phyloP scores from a whole-genome alignment of 1,140 invertebrate species.

The Wasmannia auropunctata region DNA sequence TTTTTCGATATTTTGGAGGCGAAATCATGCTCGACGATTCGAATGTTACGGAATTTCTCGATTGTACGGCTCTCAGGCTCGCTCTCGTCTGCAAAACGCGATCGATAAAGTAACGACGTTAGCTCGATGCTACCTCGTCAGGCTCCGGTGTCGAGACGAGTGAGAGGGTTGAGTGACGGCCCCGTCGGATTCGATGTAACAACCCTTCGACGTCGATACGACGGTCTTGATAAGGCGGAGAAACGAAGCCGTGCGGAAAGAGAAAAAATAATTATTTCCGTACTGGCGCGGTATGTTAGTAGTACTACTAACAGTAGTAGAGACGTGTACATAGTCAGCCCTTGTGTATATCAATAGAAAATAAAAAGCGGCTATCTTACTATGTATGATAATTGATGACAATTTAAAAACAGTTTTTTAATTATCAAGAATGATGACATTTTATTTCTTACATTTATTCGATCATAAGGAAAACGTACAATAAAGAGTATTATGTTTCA shows the following conservation, averaged over 20 bases:
- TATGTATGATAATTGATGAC: too few species aligned
- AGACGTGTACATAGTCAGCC: conserved; percentile 25
- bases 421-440: background rate
- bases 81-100: conserved; percentile 41
- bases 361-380: background rate
- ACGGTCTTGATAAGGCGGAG: conserved; percentile 49
- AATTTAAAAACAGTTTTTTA: background rate
- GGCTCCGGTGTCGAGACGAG: conserved; percentile 60
- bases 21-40: background rate
- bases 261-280: conserved; percentile 61
- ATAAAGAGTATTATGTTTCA: background rate
- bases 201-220: conserved; percentile 61
- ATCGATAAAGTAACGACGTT: conserved; percentile 63
- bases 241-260: conserved; percentile 49
- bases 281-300: conserved; percentile 2
- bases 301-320: conserved; percentile 48
- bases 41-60: conserved; percentile 24
- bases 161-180: conserved; percentile 62
- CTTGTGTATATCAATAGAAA: background rate
- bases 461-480: background rate
- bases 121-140: conserved; percentile 63
- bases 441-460: background rate
- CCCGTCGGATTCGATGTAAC: conserved; percentile 65
- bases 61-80: conserved; percentile 39
- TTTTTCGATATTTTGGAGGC: background rate